Conservation (phyloP, 2,888 invertebrate species). For the Lycophotia porphyrea region DNA sequence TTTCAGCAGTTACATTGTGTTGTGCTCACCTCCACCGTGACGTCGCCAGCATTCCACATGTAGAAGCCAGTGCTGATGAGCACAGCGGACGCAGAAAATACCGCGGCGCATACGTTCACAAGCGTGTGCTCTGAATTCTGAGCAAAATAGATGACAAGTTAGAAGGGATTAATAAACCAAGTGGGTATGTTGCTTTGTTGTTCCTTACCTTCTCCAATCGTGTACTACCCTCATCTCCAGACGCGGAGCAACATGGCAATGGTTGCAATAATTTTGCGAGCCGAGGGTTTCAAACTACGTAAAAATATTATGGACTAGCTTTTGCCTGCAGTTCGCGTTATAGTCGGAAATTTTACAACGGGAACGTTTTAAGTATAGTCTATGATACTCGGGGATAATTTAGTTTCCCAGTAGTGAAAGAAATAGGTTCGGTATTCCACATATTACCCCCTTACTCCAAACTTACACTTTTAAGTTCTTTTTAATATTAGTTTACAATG, state of each 20-base stretch:
- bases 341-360: neutral
- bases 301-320: neutral
- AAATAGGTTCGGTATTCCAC: neutral
- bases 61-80: conserved; percentile 71
- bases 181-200: neutral
- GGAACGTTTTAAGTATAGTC: neutral
- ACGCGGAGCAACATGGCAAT: neutral
- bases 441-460: neutral
- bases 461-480: neutral
- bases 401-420: neutral
- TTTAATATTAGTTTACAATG: neutral
- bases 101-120: conserved; percentile 58
- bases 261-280: neutral
- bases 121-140: conserved; percentile 71
- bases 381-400: neutral
- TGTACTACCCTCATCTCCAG: neutral
- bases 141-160: neutral
- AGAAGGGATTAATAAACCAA: neutral
- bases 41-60: conserved; percentile 77
- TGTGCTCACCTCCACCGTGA: conserved; percentile 72
- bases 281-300: neutral
- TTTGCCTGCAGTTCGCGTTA: neutral
- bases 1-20: neutral
- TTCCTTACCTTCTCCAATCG: neutral
- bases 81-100: conserved; percentile 58